Evolutionary conservation across 2,797 vertebrate genomes (phyloP).

Genomic region (Pogoniulus pusillus): DNA sequence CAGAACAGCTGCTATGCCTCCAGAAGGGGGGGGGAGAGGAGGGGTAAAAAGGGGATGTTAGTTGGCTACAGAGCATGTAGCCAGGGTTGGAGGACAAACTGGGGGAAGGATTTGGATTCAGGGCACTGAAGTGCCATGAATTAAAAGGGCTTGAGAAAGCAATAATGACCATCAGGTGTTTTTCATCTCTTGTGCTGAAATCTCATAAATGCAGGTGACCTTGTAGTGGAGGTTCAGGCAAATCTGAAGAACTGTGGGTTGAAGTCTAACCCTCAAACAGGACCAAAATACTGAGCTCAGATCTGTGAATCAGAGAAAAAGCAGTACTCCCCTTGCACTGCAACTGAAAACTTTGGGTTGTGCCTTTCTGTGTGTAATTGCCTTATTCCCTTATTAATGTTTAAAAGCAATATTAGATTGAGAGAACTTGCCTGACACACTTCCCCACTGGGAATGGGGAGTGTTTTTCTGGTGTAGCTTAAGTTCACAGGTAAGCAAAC

Average conservation of each 20-base stretch:
- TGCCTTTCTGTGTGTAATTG: background rate
- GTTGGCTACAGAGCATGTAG: background rate
- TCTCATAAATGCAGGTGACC: background rate
- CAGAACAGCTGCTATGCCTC: conserved; percentile 41
- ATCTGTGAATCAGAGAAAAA: background rate
- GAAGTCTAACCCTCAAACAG: background rate
- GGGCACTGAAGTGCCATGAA: background rate
- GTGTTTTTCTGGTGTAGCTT: background rate
- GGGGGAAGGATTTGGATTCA: background rate
- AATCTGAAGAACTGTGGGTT: background rate
- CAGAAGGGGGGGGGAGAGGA: background rate
- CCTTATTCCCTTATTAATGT: background rate
- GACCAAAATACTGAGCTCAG: background rate
- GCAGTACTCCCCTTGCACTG: background rate
- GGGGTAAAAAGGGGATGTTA: background rate
- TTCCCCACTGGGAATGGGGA: background rate
- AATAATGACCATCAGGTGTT: background rate
- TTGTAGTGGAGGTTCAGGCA: background rate
- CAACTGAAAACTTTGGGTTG: background rate
- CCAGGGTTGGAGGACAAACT: background rate
- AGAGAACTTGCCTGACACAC: background rate
- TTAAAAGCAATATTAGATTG: background rate
- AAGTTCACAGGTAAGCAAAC: background rate
- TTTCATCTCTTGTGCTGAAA: background rate
- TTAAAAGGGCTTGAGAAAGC: background rate